phyloP scores from a whole-genome alignment of 2,113 vertebrate genomes.

The Emydocephalus ijimae region DNA sequence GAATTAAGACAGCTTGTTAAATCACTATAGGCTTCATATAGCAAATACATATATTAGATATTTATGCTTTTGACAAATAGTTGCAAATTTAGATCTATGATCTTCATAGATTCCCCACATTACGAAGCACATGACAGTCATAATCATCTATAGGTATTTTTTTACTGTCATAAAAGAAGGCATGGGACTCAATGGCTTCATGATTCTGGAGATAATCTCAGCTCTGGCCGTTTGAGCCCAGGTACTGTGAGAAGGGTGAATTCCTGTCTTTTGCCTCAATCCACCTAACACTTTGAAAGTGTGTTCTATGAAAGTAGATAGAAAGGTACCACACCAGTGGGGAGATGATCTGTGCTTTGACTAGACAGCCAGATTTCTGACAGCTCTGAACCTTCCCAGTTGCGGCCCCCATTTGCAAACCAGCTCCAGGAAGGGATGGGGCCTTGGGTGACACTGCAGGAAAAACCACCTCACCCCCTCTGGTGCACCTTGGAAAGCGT shows the following conservation, averaged over 20 bases:
- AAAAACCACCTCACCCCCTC: not conserved
- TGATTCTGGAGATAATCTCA: not conserved
- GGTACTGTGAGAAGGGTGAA: not conserved
- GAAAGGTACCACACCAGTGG: not conserved
- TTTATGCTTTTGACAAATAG: not conserved
- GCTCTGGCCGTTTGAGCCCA: not conserved
- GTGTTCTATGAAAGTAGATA: not conserved
- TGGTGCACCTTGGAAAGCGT: not conserved
- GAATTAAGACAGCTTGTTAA: constrained; percentile 7
- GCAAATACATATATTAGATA: fast-evolving
- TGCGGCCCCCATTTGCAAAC: not conserved
- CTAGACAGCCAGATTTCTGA: not conserved
- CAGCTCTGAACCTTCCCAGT: not conserved
- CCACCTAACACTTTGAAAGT: not conserved
- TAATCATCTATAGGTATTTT: not conserved
- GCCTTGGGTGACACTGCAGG: not conserved
- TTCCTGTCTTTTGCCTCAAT: not conserved
- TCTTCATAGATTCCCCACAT: not conserved
- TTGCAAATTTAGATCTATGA: constrained; percentile 6
- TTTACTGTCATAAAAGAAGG: not conserved
- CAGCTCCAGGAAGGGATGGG: not conserved
- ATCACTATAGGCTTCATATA: constrained; percentile 19
- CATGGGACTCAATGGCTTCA: not conserved
- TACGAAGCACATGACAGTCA: not conserved
- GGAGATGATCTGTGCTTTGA: not conserved